Evolutionary conservation across 2,888 invertebrate genomes (phyloP), one percentile per base, ranked within the genome.

Genomic region (Stenichneumon culpator): DNA sequence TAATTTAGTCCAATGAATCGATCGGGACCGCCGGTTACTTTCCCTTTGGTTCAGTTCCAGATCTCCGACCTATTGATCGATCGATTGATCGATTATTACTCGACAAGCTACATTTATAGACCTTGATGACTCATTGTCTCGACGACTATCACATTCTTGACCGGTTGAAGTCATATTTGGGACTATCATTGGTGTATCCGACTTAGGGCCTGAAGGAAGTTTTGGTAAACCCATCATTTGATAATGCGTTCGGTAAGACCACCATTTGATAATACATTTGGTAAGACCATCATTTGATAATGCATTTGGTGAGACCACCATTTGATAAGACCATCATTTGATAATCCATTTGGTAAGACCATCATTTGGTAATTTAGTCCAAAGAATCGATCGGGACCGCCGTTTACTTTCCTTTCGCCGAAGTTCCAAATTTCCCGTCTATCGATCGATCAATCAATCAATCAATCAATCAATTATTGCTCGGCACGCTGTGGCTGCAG

Each of bases 11-110:
- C 32, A 32, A 5, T 0, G 32, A 0, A 4, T 32, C 5, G 6
- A 4, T 6, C 32, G 32, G 28, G 14, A 73, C 57, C n/a, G 54
- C 25, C 39, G 54, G 25, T 73, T 79, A n/a, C 52, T 36, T 65
- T 39, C 25, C 32, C 36, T 57, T 73, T 67, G 73, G 57, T 54
- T 67, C 57, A 54, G 28, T 57, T 70, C 22, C 70, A 16, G 39
- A 68, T 67, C 67, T 4, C 5, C 4, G 32, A 32, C 6, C 32
- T 32, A 32, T 32, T 6, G 22, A 47, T 63, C 79, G 70, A 72
- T 67, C 52, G 52, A n/a, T 36, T n/a, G n/a, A n/a, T n/a, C 65
- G 39, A 68, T 80, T 47, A 67, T 73, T 57, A n/a, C 19, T 73
- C 67, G 73, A 80, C 19, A 16, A 39, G 25, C 32, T 36, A 50